phyloP scores from a whole-genome alignment of 2,888 invertebrate genomes.

The Trichacis sp. region DNA sequence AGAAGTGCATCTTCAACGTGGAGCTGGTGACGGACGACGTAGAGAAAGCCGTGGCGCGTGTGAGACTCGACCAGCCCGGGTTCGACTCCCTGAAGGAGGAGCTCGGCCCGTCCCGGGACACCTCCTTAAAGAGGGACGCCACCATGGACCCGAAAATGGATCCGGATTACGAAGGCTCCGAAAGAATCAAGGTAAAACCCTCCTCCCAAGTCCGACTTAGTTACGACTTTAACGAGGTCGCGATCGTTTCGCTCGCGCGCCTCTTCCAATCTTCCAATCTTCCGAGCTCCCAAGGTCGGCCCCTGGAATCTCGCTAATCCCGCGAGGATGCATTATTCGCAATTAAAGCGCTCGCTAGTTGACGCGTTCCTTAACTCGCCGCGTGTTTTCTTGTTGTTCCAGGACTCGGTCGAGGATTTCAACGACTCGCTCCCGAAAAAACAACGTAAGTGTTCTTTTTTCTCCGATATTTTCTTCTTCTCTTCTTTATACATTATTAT shows the following conservation, averaged over 20 bases:
- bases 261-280: too few species aligned
- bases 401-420: slow-evolving; percentile 71
- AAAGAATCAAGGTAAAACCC: slow-evolving; percentile 78
- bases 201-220: too few species aligned
- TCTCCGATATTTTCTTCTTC: background rate
- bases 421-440: slow-evolving; percentile 58
- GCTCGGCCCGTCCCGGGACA: slow-evolving; percentile 79
- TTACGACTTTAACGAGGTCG: too few species aligned
- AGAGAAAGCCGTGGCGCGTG: slow-evolving; percentile 72
- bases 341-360: slow-evolving; percentile 26
- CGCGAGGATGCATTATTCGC: slow-evolving; percentile 9
- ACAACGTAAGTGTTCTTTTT: slow-evolving; percentile 57
- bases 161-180: slow-evolving; percentile 73
- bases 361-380: slow-evolving; percentile 21
- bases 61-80: slow-evolving; percentile 72
- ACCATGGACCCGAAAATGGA: slow-evolving; percentile 72
- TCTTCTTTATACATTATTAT: background rate
- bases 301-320: slow-evolving; percentile 20
- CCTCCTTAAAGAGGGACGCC: slow-evolving; percentile 78
- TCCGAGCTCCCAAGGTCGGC: slow-evolving; percentile 10
- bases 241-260: too few species aligned
- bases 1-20: slow-evolving; percentile 80
- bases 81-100: slow-evolving; percentile 77
- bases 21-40: slow-evolving; percentile 82
- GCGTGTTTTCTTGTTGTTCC: slow-evolving; percentile 41